Evolutionary conservation across 2,797 vertebrate species (phyloP), one percentile per base, ranked within the genome.

Genomic region (Peromyscus aztecus): DNA sequence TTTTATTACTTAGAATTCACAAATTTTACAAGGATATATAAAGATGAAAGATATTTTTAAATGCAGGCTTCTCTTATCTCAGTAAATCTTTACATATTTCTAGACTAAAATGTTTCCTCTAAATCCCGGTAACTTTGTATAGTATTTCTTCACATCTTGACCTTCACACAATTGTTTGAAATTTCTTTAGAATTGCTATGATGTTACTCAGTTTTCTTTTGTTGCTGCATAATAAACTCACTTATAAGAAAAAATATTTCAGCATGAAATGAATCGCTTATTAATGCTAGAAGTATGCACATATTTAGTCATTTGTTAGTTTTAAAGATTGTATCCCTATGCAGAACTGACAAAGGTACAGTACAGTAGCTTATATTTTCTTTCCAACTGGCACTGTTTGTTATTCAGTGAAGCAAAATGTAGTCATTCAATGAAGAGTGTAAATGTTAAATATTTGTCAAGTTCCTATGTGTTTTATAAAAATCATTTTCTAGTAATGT

Each of bases 1-100:
- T 75, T 85, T 94, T 81, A 81, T 85, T 94, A 89, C 7, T 85
- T 77, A 95, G 11, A 95, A 94, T 94, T 90, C 59, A 94, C 23
- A 80, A 57, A 84, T 59, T 80, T 90, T 91, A 61, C 17, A 92
- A 65, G 17, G 29, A 40, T 61, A 77, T 87, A 6, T 65, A 71
- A 61, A 71, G 4, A 2, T 55, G 65, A 91, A 63, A 91, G 82
- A 4, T 23, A 12, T 65, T 73, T 81, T 83, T 57, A 55, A 29
- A 12, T 24, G 57, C 23, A 80, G 27, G 1, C 0, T 90, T 0
- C 0, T 23, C 61, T 4, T 34, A 29, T 19, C 52, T 88, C 14
- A 59, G 24, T 81, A 82, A 84, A 81, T 1, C 1, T 91, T 85
- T 40, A 55, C 1, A 85, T 46, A 69, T 43, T 46, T 92, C 75